Conservation (phyloP, 2,113 vertebrate genomes). For the Vidua macroura region DNA sequence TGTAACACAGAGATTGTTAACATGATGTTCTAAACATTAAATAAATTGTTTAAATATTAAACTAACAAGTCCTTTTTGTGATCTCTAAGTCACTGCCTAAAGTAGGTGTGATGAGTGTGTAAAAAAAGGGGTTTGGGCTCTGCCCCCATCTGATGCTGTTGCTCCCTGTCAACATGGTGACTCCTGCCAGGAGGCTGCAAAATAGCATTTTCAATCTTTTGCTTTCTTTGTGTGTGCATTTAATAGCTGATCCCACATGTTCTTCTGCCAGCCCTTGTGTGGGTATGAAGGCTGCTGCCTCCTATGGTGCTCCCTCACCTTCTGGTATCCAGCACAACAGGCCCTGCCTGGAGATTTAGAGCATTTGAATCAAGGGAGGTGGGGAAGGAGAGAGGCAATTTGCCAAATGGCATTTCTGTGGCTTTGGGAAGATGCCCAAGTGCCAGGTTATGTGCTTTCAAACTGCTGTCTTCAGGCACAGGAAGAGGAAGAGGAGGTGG, state of each 20-base stretch:
- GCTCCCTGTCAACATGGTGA: neutral
- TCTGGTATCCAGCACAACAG: accelerated
- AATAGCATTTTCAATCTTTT: neutral
- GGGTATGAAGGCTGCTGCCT: neutral
- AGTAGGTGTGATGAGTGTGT: neutral
- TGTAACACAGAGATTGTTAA: conserved; percentile 26
- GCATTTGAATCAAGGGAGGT: neutral
- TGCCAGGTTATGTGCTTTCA: neutral
- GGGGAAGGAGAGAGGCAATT: neutral
- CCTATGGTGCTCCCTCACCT: neutral
- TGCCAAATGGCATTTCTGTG: neutral
- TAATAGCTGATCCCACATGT: neutral
- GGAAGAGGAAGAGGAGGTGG: neutral
- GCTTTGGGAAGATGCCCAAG: neutral
- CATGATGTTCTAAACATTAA: neutral
- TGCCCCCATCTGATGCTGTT: neutral
- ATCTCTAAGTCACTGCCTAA: neutral
- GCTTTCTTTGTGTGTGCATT: neutral
- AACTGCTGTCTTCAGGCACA: neutral
- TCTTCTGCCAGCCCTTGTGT: neutral
- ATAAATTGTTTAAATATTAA: conserved; percentile 27
- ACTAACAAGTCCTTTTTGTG: neutral
- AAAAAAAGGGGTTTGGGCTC: neutral
- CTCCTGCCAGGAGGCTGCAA: neutral
- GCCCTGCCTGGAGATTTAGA: neutral